phyloP scores from a whole-genome alignment of 2,888 invertebrate species.

The Amiota minor region DNA sequence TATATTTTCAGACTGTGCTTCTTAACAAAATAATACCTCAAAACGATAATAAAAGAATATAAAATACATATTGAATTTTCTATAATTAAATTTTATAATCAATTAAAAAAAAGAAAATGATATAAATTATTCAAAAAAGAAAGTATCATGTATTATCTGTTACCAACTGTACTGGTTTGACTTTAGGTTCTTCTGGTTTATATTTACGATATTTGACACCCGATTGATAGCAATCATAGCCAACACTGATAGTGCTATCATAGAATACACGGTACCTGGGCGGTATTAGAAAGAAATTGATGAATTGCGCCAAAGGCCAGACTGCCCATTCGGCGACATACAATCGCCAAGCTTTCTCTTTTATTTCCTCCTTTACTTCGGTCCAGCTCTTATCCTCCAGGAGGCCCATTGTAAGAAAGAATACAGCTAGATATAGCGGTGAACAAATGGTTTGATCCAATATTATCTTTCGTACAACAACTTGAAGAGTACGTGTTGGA shows the following conservation, averaged over 20 bases:
- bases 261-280: slow-evolving; percentile 87
- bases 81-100: no score
- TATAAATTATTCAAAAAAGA: no score
- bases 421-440: slow-evolving; percentile 83
- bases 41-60: no score
- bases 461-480: slow-evolving; percentile 83
- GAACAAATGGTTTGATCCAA: slow-evolving; percentile 88
- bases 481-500: slow-evolving; percentile 78
- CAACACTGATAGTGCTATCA: slow-evolving; percentile 86
- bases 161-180: not conserved
- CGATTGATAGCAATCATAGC: slow-evolving; percentile 88
- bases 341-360: slow-evolving; percentile 81
- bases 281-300: slow-evolving; percentile 90
- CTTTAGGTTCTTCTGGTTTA: not conserved
- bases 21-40: no score
- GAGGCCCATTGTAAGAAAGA: slow-evolving; percentile 82
- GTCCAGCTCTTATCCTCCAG: slow-evolving; percentile 78
- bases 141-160: no score
- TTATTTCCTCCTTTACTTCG: slow-evolving; percentile 79
- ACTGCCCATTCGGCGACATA: slow-evolving; percentile 90
- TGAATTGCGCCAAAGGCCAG: slow-evolving; percentile 91
- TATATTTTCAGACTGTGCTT: no score
- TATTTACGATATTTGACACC: slow-evolving; percentile 78
- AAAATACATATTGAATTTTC: no score
- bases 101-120: no score